A percentile compares a stretch with the other conserved stretches of the same genome.
Evolutionary conservation across 2,113 vertebrate genomes (phyloP).

Genomic region (Accipiter virgatus): DNA sequence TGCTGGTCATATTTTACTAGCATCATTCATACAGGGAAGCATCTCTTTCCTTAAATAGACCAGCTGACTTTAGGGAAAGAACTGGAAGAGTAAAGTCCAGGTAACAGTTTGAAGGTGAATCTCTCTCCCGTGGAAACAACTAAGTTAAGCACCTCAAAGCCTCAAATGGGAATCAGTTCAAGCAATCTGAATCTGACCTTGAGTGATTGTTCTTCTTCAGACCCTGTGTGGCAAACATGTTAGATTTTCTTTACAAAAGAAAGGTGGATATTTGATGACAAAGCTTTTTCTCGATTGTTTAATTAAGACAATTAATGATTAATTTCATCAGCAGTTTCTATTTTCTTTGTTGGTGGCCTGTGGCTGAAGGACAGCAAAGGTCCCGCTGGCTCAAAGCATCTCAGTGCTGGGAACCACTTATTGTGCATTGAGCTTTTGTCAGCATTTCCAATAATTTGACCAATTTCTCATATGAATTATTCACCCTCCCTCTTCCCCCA

Average conservation of each 20-base stretch:
- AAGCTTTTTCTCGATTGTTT: constrained; percentile 15
- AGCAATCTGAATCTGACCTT: not conserved
- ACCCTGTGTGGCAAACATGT: not conserved
- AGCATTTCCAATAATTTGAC: constrained; percentile 15
- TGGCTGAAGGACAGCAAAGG: constrained; percentile 22
- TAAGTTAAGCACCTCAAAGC: not conserved
- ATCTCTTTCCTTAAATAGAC: constrained; percentile 5
- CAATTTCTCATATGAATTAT: not conserved
- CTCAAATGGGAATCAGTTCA: not conserved
- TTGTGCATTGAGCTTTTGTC: not conserved
- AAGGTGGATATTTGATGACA: not conserved
- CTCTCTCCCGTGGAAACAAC: not conserved
- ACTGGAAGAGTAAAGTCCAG: not conserved
- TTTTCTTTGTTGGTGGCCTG: not conserved
- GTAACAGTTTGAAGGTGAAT: not conserved
- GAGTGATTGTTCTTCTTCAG: not conserved
- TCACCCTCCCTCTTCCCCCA: not conserved
- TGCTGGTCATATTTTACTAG: not conserved
- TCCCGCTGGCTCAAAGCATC: not conserved
- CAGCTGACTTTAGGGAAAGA: not conserved
- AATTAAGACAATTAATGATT: constrained; percentile 42
- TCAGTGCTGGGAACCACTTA: not conserved
- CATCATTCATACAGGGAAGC: not conserved
- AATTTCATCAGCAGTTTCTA: constrained; percentile 23
- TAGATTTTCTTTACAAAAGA: not conserved